phyloP scores from a whole-genome alignment of 1,140 invertebrate species.

The Drosophila mauritiana region DNA sequence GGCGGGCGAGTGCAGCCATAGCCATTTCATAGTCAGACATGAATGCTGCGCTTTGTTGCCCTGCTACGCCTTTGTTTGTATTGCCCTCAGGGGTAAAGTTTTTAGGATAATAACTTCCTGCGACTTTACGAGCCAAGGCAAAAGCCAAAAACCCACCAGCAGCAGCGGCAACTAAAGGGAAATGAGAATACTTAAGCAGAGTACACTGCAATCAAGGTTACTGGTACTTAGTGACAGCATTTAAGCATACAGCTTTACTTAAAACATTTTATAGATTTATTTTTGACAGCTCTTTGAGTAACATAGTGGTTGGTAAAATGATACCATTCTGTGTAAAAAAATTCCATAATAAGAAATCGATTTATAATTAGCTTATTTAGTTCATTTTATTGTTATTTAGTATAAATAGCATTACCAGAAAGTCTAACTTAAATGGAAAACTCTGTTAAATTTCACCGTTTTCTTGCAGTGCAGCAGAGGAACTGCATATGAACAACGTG shows the following conservation, averaged over 20 bases:
- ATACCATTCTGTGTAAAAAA: too few species aligned
- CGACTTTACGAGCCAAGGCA: constrained; percentile 77
- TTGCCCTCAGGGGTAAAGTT: constrained; percentile 83
- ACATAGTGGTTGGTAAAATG: too few species aligned
- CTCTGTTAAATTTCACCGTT: background rate
- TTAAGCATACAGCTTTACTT: background rate
- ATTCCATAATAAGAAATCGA: too few species aligned
- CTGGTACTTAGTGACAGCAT: background rate
- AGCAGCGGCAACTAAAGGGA: constrained; percentile 58
- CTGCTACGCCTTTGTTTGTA: constrained; percentile 82
- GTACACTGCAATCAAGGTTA: constrained; percentile 32
- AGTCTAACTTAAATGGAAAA: too few species aligned
- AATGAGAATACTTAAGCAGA: constrained; percentile 77
- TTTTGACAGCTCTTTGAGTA: too few species aligned
- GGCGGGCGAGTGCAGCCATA: constrained; percentile 46
- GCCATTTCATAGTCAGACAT: constrained; percentile 80
- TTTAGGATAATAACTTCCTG: constrained; percentile 84
- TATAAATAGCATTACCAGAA: too few species aligned
- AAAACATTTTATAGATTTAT: too few species aligned
- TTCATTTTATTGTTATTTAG: too few species aligned
- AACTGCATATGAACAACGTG: constrained; percentile 63
- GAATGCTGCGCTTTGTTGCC: constrained; percentile 80
- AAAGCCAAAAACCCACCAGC: constrained; percentile 69
- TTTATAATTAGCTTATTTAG: too few species aligned
- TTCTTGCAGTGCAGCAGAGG: constrained; percentile 18